Conservation (phyloP, 1,140 invertebrate species). For the Ips typographus region DNA sequence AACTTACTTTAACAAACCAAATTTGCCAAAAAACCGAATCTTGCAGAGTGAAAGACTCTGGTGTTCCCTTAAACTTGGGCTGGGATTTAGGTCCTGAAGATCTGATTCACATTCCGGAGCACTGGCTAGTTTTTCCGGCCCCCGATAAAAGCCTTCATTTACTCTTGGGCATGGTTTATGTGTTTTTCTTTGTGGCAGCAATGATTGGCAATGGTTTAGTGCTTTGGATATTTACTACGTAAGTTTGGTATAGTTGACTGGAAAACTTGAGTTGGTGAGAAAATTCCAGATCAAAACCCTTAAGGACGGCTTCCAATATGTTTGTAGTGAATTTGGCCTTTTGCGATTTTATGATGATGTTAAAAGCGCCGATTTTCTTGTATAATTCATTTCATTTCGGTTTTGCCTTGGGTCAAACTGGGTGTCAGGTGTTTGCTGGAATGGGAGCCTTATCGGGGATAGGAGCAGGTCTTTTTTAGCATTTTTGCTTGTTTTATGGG, state of each 20-base stretch:
- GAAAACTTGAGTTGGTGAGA: neutral
- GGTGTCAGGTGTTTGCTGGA: slow-evolving; percentile 76
- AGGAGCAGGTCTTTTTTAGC: slow-evolving; percentile 58
- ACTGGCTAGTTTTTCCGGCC: slow-evolving; percentile 78
- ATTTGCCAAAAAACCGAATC: neutral
- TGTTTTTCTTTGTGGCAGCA: slow-evolving; percentile 74
- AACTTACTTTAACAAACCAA: neutral
- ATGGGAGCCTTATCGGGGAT: slow-evolving; percentile 79
- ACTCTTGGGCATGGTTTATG: slow-evolving; percentile 77
- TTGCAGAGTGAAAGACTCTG: slow-evolving; percentile 27
- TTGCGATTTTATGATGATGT: slow-evolving; percentile 86
- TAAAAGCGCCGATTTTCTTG: slow-evolving; percentile 84
- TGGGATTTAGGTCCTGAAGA: slow-evolving; percentile 78
- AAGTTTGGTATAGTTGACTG: slow-evolving; percentile 12
- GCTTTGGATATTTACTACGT: slow-evolving; percentile 82
- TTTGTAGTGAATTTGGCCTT: slow-evolving; percentile 86
- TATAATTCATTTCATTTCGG: slow-evolving; percentile 81
- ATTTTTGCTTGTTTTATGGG: neutral
- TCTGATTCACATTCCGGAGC: slow-evolving; percentile 73
- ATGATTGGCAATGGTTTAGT: slow-evolving; percentile 85
- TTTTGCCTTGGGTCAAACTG: slow-evolving; percentile 69
- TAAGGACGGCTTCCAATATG: slow-evolving; percentile 87
- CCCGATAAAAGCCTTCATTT: slow-evolving; percentile 82
- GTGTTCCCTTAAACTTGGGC: slow-evolving; percentile 55
- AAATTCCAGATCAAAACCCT: slow-evolving; percentile 69